Percentiles rank a stretch among this genome's conserved stretches.
Evolutionary conservation across 1,140 invertebrate species (phyloP).

Genomic region (Orius laevigatus): DNA sequence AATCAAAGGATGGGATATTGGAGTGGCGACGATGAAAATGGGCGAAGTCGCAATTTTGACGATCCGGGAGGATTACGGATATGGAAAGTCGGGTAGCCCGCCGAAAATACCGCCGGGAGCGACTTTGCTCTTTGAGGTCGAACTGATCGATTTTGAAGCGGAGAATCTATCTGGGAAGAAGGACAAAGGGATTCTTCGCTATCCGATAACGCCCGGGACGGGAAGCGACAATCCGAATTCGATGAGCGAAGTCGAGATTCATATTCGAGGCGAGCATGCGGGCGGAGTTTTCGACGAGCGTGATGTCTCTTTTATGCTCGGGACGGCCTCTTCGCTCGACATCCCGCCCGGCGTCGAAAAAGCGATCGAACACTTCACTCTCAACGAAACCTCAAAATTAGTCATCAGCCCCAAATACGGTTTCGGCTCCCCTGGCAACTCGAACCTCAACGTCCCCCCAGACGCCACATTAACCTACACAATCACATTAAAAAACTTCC

Average conservation of each 20-base stretch:
- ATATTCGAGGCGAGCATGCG: background rate
- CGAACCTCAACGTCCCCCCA: slow-evolving; percentile 57
- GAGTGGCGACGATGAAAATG: slow-evolving; percentile 84
- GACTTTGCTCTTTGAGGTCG: slow-evolving; percentile 81
- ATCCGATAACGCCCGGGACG: slow-evolving; percentile 50
- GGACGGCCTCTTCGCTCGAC: slow-evolving; percentile 60
- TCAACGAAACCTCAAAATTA: slow-evolving; percentile 61
- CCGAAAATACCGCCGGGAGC: slow-evolving; percentile 82
- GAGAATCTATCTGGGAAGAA: slow-evolving; percentile 75
- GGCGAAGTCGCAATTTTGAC: slow-evolving; percentile 70
- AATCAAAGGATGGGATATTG: slow-evolving; percentile 92
- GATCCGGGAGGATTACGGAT: slow-evolving; percentile 81
- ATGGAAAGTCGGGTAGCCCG: slow-evolving; percentile 66
- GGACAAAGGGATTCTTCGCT: slow-evolving; percentile 64
- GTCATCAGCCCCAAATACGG: slow-evolving; percentile 64
- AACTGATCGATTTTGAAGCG: slow-evolving; percentile 65
- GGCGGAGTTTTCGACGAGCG: slow-evolving; percentile 51
- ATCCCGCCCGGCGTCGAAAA: slow-evolving; percentile 72
- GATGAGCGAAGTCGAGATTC: slow-evolving; percentile 31
- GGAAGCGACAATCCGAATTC: slow-evolving; percentile 57
- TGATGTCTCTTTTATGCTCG: slow-evolving; percentile 67
- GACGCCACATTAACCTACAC: slow-evolving; percentile 65
- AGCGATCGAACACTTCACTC: slow-evolving; percentile 67
- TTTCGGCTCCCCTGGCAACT: slow-evolving; percentile 56
- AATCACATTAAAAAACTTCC: slow-evolving; percentile 66